Evolutionary conservation across 64 coral and sea anemone species (phyloP), one percentile per base, ranked within the genome.

Genomic region (Acropora yongei): DNA sequence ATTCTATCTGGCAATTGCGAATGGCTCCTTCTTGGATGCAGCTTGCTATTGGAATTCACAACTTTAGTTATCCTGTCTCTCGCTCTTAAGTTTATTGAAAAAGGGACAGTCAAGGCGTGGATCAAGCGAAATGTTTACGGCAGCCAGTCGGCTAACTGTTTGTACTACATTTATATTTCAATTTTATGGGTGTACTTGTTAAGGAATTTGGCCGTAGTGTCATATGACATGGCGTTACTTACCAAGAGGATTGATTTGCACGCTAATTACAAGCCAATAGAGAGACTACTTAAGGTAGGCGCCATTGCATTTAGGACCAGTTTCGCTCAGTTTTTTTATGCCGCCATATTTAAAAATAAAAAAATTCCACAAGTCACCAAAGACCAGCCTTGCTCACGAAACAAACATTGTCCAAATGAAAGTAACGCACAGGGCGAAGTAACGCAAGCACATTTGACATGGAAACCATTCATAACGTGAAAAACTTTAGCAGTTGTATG

Each of bases 321-420:
- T 79, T 96, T 96, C 57, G 94, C 92, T 20, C 92, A 96, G 80
- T 96, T 96, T 93, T 96, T 83, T 69, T 96, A 88, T 88, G 94
- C 94, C 20, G 81, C 87, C 46, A 65, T 96, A 43, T 96, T 96
- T 72, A 91, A 82, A 84, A 91, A 87, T n/a, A 69, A 80, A 72
- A 51, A 78, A 5, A 72, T 96, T 57, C 86, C 94, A 3, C 81
- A 13, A 72, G 94, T 96, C 53, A 89, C 85, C 13, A 39, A 88
- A 40, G 47, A 73, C 44, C 72, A 61, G 1, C 0, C 10, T 63
- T 16, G n/a, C 46, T 11, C 73, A 69, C 55, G 13, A 57, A 67
- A 72, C 13, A 0, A 68, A 17, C 9, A 76, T 57, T 75, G 43
- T 41, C 72, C 47, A 41, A 88, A 49, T 76, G 5, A 7, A 46